Evolutionary conservation across 2,888 invertebrate species (phyloP).

Genomic region (Epirrhoe alternata): DNA sequence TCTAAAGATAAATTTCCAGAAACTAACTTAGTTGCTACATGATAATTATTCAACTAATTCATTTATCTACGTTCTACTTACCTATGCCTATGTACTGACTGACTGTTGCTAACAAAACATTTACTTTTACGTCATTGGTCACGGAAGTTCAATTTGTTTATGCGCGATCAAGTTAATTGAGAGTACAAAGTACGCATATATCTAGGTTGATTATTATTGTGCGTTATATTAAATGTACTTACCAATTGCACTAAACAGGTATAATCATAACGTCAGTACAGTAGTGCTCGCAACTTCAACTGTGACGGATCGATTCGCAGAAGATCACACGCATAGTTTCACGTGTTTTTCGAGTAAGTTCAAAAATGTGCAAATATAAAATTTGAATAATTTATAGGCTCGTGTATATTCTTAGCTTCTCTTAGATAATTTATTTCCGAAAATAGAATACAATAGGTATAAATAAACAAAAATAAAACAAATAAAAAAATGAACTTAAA

Average conservation of each 20-base stretch:
- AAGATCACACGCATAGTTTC: background rate
- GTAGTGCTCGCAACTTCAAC: background rate
- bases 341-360: background rate
- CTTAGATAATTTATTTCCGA: no score
- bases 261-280: background rate
- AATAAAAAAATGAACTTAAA: no score
- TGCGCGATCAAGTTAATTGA: constrained; percentile 9
- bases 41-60: no score
- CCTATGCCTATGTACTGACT: no score
- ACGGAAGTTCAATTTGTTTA: constrained; percentile 20
- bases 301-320: background rate
- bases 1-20: no score
- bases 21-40: no score
- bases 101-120: background rate
- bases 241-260: constrained; percentile 5
- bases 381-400: no score
- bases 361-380: background rate
- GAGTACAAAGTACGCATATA: constrained; percentile 36
- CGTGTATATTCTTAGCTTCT: no score
- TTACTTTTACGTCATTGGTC: constrained; percentile 2
- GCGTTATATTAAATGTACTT: background rate
- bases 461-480: no score
- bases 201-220: background rate
- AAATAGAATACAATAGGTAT: no score
- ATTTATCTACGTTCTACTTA: no score